Conservation (phyloP, 2,888 invertebrate species). For the Agriopis aurantiaria region DNA sequence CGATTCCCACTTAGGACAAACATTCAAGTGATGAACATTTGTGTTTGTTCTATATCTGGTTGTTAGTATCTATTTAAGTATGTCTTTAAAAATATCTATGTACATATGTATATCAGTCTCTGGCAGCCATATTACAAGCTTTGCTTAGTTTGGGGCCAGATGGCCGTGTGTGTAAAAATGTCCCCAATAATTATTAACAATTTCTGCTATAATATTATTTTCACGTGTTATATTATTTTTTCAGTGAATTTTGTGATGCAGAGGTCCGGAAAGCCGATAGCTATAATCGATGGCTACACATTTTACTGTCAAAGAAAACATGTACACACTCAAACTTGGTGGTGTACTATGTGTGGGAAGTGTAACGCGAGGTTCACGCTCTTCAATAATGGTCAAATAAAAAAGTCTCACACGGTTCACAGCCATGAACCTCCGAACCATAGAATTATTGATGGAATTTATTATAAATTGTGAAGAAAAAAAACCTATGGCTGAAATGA, state of each 20-base stretch:
- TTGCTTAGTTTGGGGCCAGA: too few species aligned
- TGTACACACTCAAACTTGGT: not conserved
- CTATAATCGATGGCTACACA: slow-evolving; percentile 2
- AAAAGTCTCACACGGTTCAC: not conserved
- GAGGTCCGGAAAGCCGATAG: not conserved
- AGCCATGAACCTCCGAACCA: not conserved
- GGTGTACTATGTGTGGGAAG: not conserved
- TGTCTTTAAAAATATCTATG: too few species aligned
- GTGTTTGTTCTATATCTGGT: too few species aligned
- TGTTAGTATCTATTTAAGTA: too few species aligned
- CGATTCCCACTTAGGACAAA: too few species aligned
- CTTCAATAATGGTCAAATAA: not conserved
- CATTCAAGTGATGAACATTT: too few species aligned
- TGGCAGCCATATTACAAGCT: too few species aligned
- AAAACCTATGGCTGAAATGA: too few species aligned
- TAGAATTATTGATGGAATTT: slow-evolving; percentile 17
- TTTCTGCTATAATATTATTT: too few species aligned
- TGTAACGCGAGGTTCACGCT: slow-evolving; percentile 6
- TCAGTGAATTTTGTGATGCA: slow-evolving; percentile 6
- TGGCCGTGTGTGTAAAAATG: too few species aligned
- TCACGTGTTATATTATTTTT: not conserved
- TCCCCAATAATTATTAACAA: too few species aligned
- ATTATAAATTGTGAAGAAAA: not conserved
- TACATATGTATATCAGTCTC: too few species aligned
- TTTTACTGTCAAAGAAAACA: slow-evolving; percentile 7